Conservation (phyloP, 2,113 vertebrate genomes). For the Hippocampus abdominalis region DNA sequence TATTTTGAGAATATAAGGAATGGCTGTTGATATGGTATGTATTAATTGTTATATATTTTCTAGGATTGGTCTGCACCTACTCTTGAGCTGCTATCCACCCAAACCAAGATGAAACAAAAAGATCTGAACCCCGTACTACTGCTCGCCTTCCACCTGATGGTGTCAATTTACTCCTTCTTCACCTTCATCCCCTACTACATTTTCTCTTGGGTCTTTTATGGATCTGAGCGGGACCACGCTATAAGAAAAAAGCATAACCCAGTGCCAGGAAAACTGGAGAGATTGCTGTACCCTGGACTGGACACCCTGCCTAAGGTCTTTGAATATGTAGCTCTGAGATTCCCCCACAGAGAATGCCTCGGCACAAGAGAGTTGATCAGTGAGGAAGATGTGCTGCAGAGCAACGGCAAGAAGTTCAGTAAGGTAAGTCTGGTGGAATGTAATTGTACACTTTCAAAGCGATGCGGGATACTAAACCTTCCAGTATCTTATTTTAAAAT, state of each 20-base stretch:
- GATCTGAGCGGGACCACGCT: conserved; percentile 74
- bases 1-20: background rate
- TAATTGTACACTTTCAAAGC: background rate
- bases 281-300: conserved; percentile 77
- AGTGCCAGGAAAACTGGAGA: conserved; percentile 71
- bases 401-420: conserved; percentile 90
- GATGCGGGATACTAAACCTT: background rate
- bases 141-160: conserved; percentile 79
- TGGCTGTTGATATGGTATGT: background rate
- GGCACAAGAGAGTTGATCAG: conserved; percentile 88
- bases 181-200: conserved; percentile 84
- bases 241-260: conserved; percentile 79
- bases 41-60: conserved; percentile 12
- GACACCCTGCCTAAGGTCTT: conserved; percentile 89
- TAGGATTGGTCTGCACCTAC: conserved; percentile 5
- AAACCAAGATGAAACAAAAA: conserved; percentile 83
- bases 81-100: background rate
- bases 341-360: conserved; percentile 79
- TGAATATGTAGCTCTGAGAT: conserved; percentile 75
- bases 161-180: conserved; percentile 81
- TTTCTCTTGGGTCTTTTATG: conserved; percentile 60
- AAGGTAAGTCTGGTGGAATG: conserved; percentile 75
- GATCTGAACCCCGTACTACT: conserved; percentile 84
- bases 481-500: background rate
- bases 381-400: conserved; percentile 90